Evolutionary conservation across 2,888 invertebrate genomes (phyloP).

Genomic region (Andrena haemorrhoa): DNA sequence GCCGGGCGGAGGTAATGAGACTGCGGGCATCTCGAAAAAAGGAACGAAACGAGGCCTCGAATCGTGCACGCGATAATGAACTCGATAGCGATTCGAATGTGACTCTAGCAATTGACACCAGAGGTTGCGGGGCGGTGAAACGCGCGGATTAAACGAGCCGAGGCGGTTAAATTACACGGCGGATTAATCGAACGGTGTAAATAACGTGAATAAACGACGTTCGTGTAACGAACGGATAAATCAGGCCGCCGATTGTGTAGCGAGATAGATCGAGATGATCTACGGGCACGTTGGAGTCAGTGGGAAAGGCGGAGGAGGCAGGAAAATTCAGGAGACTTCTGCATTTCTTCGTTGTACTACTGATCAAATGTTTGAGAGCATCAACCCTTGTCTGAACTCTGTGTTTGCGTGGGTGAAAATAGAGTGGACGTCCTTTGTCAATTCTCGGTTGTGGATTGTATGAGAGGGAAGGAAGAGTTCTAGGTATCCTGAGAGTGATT

Average conservation of each 20-base stretch:
- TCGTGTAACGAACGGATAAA: constrained; percentile 54
- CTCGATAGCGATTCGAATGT: constrained; percentile 22
- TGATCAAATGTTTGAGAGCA: no score
- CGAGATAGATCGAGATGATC: constrained; percentile 32
- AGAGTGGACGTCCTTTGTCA: no score
- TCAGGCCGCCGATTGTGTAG: constrained; percentile 42
- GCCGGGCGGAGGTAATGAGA: neutral
- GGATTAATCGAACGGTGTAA: constrained; percentile 54
- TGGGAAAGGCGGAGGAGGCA: neutral
- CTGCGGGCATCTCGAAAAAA: neutral
- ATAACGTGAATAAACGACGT: constrained; percentile 56
- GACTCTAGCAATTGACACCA: constrained; percentile 38
- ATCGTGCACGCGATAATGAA: constrained; percentile 36
- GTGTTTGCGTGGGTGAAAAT: no score
- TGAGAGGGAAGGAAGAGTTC: no score
- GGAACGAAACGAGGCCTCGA: neutral
- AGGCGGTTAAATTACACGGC: constrained; percentile 53
- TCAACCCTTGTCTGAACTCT: no score
- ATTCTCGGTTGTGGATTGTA: no score
- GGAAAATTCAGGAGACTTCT: neutral
- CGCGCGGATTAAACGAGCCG: constrained; percentile 39
- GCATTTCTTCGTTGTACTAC: no score
- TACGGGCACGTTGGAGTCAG: neutral
- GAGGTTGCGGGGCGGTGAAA: constrained; percentile 40
- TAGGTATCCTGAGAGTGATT: no score